These are phyloP conservation scores for Drosophila ercepeae DNA, from an alignment of 1,140 invertebrate genomes.

Conservation along the genomic window DNA sequence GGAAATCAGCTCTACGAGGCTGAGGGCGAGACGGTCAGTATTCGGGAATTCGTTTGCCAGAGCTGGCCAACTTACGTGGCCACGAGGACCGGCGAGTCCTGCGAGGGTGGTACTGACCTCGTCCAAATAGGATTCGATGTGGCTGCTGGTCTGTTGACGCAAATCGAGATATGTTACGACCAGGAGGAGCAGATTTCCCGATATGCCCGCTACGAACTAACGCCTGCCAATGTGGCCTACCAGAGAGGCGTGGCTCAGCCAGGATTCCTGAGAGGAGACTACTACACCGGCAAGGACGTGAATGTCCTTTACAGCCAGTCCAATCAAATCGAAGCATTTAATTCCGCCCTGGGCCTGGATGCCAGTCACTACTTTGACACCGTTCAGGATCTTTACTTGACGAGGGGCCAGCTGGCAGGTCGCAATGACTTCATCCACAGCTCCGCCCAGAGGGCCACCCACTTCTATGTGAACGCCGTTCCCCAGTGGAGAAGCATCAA, in stretches of 20 bases:
- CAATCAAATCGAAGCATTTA: slow-evolving; percentile 51
- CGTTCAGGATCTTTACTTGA: slow-evolving; percentile 83
- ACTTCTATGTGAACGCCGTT: slow-evolving; percentile 87
- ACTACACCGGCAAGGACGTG: slow-evolving; percentile 61
- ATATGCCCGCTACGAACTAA: slow-evolving; percentile 60
- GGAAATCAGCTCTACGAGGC: slow-evolving; percentile 49
- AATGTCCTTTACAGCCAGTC: slow-evolving; percentile 55
- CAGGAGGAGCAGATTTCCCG: slow-evolving; percentile 52
- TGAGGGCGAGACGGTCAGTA: slow-evolving; percentile 25
- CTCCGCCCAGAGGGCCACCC: slow-evolving; percentile 86
- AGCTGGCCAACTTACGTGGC: slow-evolving; percentile 67
- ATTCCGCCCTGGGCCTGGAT: slow-evolving; percentile 34
- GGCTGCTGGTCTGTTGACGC: slow-evolving; percentile 52
- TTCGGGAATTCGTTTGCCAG: slow-evolving; percentile 63
- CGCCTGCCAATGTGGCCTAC: slow-evolving; percentile 58
- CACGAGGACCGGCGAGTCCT: slow-evolving; percentile 40
- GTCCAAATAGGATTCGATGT: slow-evolving; percentile 70
- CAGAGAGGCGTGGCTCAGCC: slow-evolving; percentile 66
- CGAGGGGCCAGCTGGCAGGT: slow-evolving; percentile 87
- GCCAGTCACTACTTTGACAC: slow-evolving; percentile 62
- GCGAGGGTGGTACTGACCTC: slow-evolving; percentile 56
- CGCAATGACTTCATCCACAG: slow-evolving; percentile 87
- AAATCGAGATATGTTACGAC: slow-evolving; percentile 66
- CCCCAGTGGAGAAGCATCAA: slow-evolving; percentile 88
- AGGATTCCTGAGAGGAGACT: slow-evolving; percentile 60